These are phyloP conservation scores for Notothenia rossii DNA, from an alignment of 2,113 vertebrate genomes.

Conservation along the genomic window DNA sequence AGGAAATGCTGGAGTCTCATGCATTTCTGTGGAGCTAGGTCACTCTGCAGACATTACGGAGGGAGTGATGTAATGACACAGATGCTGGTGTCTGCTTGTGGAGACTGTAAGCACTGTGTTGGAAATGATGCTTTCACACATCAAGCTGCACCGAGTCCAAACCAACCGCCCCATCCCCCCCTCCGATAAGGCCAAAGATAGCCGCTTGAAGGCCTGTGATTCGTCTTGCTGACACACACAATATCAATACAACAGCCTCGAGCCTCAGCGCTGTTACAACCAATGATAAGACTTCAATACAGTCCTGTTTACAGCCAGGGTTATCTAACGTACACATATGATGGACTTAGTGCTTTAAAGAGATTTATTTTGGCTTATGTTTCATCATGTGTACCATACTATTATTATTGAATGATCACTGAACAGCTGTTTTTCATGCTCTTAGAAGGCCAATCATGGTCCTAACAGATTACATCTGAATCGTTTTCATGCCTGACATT, in stretches of 20 bases:
- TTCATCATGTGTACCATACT: background rate
- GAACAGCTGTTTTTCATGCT: background rate
- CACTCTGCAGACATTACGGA: slow-evolving; percentile 30
- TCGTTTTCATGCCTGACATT: too few relatives aligned
- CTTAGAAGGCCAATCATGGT: too few relatives aligned
- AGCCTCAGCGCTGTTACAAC: slow-evolving; percentile 1
- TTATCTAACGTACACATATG: slow-evolving; percentile 23
- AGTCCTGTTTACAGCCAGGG: background rate
- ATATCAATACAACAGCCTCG: slow-evolving; percentile 3
- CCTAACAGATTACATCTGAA: too few relatives aligned
- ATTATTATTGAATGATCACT: background rate
- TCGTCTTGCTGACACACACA: slow-evolving; percentile 18
- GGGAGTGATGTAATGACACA: slow-evolving; percentile 21
- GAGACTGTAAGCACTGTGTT: background rate
- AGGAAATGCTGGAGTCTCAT: slow-evolving; percentile 31
- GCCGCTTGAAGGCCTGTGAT: slow-evolving; percentile 45
- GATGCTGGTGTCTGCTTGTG: background rate
- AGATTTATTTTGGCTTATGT: background rate
- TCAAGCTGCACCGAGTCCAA: slow-evolving; percentile 4
- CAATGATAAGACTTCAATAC: slow-evolving; percentile 30
- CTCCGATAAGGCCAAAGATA: slow-evolving; percentile 44
- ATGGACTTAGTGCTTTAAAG: background rate
- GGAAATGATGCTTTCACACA: background rate
- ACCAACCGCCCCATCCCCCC: background rate
- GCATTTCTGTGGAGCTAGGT: slow-evolving; percentile 51